Evolutionary conservation across 2,888 invertebrate genomes (phyloP).

Genomic region (Nephrotoma appendiculata): DNA sequence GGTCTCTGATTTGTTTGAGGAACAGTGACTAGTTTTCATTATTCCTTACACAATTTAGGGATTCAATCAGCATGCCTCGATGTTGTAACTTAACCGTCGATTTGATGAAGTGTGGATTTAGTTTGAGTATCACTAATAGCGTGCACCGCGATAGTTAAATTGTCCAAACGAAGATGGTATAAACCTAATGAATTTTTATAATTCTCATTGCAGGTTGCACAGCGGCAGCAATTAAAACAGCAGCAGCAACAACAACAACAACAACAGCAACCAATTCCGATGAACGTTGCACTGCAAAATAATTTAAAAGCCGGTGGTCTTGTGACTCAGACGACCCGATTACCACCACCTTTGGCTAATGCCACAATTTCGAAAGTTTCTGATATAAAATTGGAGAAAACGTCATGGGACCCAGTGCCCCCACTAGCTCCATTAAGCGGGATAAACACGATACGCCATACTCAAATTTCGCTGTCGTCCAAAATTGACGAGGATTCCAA

Average conservation of each 20-base stretch:
- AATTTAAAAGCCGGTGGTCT: neutral
- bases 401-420: slow-evolving; percentile 24
- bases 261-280: slow-evolving; percentile 5
- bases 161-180: neutral
- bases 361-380: slow-evolving; percentile 20
- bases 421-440: slow-evolving; percentile 30
- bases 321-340: neutral
- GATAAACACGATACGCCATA: slow-evolving; percentile 1
- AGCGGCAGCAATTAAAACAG: slow-evolving; percentile 47
- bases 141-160: neutral
- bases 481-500: slow-evolving; percentile 33
- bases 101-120: neutral
- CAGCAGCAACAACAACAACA: slow-evolving; percentile 42
- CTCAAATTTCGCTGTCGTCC: neutral
- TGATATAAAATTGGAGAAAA: neutral
- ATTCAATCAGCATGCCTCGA: neutral
- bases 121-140: neutral
- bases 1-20: neutral
- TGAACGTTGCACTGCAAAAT: neutral
- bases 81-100: neutral
- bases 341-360: slow-evolving; percentile 17
- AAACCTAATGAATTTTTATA: neutral
- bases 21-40: neutral
- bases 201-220: slow-evolving; percentile 38
- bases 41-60: neutral